A percentile compares a stretch with the other conserved stretches of the same genome.
phyloP scores from a whole-genome alignment of 1,140 invertebrate species.

The Caenorhabditis inopinata region DNA sequence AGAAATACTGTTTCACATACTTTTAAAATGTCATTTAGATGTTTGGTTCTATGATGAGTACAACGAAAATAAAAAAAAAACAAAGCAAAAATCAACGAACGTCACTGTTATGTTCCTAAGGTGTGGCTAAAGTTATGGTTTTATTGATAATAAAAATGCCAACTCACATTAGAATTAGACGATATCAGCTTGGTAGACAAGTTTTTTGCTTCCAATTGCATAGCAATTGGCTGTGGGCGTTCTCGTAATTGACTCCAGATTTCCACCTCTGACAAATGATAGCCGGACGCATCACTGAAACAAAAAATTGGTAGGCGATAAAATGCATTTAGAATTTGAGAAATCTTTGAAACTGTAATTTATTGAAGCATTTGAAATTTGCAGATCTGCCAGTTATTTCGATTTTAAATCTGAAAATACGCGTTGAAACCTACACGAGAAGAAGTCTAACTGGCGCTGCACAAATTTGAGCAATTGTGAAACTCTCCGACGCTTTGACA shows the following conservation, averaged over 20 bases:
- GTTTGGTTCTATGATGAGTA: too few species aligned
- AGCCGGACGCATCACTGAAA: constrained; percentile 57
- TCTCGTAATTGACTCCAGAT: constrained; percentile 56
- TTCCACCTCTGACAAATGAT: constrained; percentile 48
- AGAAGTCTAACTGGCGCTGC: neutral
- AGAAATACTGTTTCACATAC: too few species aligned
- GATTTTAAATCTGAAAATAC: neutral
- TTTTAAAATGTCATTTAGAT: too few species aligned
- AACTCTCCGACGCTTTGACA: constrained; percentile 48
- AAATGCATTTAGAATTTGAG: too few species aligned
- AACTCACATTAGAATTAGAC: constrained; percentile 23
- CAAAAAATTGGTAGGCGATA: neutral
- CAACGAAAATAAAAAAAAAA: too few species aligned
- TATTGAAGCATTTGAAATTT: too few species aligned
- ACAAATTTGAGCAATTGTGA: neutral
- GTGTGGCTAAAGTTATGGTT: too few species aligned
- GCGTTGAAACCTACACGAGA: neutral
- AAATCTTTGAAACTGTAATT: too few species aligned
- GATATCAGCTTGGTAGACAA: constrained; percentile 41
- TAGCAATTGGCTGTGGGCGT: constrained; percentile 55
- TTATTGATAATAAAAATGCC: neutral
- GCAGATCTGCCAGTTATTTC: too few species aligned
- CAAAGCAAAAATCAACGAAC: too few species aligned
- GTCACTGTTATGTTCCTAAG: too few species aligned
- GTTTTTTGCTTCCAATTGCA: constrained; percentile 58